Percentiles rank a stretch among this genome's conserved stretches.
These are phyloP conservation scores for Cryptus viduatorius DNA, from an alignment of 2,888 invertebrate genomes.

Conservation along the genomic window DNA sequence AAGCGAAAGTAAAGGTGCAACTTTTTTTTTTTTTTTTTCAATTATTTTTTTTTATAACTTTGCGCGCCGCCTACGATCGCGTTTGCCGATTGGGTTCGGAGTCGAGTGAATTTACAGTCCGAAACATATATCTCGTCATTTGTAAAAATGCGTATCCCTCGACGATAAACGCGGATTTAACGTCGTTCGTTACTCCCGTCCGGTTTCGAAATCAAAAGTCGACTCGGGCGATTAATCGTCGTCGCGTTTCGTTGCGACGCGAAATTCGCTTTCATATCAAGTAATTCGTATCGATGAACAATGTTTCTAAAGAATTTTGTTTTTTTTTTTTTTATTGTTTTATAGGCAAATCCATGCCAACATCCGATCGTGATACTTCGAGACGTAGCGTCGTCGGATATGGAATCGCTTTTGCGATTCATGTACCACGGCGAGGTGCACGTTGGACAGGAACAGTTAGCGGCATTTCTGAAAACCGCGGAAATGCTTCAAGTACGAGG, in stretches of 20 bases:
- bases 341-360: conserved; percentile 93
- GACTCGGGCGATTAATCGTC: background rate
- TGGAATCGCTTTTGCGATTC: conserved; percentile 94
- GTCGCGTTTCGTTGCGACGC: background rate
- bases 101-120: conserved; percentile 36
- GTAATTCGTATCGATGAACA: background rate
- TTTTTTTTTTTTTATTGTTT: conserved; percentile 46
- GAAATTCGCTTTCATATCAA: background rate
- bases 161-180: conserved; percentile 71
- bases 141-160: conserved; percentile 17
- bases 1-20: conserved; percentile 20
- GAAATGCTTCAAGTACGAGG: conserved; percentile 95
- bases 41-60: conserved; percentile 15
- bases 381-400: conserved; percentile 94
- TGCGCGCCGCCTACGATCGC: conserved; percentile 22
- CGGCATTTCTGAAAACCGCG: conserved; percentile 94
- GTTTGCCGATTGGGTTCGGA: conserved; percentile 31
- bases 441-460: conserved; percentile 94
- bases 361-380: conserved; percentile 95
- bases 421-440: conserved; percentile 97
- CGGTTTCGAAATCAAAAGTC: conserved; percentile 72
- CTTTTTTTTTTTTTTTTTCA: conserved; percentile 11
- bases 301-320: background rate
- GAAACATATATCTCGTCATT: conserved; percentile 25
- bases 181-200: conserved; percentile 69